phyloP scores from a whole-genome alignment of 2,113 vertebrate species.

The Tautogolabrus adspersus region DNA sequence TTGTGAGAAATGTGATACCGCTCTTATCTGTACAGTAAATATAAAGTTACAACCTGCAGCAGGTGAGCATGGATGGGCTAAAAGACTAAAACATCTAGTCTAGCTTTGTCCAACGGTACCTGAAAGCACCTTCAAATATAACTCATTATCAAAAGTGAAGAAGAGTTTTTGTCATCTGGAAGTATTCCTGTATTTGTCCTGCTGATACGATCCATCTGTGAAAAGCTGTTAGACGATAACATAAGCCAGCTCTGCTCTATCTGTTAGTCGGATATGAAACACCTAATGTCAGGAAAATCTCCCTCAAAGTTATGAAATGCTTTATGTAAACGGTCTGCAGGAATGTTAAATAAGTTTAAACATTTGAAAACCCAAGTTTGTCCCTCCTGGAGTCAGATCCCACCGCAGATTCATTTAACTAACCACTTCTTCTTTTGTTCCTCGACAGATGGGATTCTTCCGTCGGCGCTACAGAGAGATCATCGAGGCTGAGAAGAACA shows the following conservation, averaged over 20 bases:
- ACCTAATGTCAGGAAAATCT: not conserved
- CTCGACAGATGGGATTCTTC: slow-evolving; percentile 97
- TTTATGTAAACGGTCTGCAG: slow-evolving; percentile 14
- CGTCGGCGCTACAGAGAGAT: slow-evolving; percentile 97
- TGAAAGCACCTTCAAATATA: too few relatives aligned
- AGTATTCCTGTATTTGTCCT: too few relatives aligned
- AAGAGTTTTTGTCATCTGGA: too few relatives aligned
- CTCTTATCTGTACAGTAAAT: too few relatives aligned
- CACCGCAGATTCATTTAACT: slow-evolving; percentile 17
- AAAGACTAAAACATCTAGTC: too few relatives aligned
- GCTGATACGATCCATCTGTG: not conserved
- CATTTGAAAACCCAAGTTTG: not conserved
- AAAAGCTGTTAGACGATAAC: too few relatives aligned
- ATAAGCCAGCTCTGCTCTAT: not conserved
- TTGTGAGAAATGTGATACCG: too few relatives aligned
- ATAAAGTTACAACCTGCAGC: too few relatives aligned
- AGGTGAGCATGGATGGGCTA: too few relatives aligned
- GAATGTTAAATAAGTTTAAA: slow-evolving; percentile 12
- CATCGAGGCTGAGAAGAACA: slow-evolving; percentile 96
- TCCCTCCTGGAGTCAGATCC: not conserved
- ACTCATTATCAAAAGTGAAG: too few relatives aligned
- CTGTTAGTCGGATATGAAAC: slow-evolving; percentile 8
- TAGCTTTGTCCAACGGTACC: too few relatives aligned
- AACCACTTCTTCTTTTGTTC: not conserved
- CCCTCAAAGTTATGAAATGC: not conserved